Conservation (phyloP, 1,140 invertebrate genomes). For the Drosophila triauraria region DNA sequence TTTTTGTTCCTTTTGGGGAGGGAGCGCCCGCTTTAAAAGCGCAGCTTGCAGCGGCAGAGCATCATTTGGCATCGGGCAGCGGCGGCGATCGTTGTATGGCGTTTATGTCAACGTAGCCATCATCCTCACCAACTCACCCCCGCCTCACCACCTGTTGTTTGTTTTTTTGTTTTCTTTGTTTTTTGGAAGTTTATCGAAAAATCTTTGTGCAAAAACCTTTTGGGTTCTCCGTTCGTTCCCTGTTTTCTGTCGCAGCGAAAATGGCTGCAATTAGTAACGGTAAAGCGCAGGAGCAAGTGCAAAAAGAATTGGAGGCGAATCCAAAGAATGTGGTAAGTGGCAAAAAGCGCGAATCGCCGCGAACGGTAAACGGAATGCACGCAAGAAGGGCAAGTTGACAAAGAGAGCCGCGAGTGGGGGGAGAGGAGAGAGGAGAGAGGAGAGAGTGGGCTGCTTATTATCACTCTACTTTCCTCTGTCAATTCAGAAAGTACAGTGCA, state of each 20-base stretch:
- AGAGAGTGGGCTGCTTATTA: slow-evolving; percentile 23
- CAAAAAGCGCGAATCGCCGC: background rate
- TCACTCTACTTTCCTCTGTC: slow-evolving; percentile 58
- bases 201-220: slow-evolving; percentile 48
- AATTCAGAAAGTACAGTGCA: slow-evolving; percentile 62
- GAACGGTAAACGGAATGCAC: slow-evolving; percentile 17
- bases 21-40: slow-evolving; percentile 51
- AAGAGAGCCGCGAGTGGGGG: background rate
- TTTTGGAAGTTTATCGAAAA: slow-evolving; percentile 36
- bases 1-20: background rate
- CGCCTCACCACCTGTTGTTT: slow-evolving; percentile 29
- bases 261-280: slow-evolving; percentile 31
- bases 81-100: slow-evolving; percentile 42
- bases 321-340: slow-evolving; percentile 31
- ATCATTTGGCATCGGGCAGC: slow-evolving; percentile 53
- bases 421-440: background rate
- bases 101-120: slow-evolving; percentile 48
- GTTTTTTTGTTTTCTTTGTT: slow-evolving; percentile 9
- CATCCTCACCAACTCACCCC: slow-evolving; percentile 3
- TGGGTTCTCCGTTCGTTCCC: slow-evolving; percentile 5
- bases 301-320: slow-evolving; percentile 6
- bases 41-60: slow-evolving; percentile 53
- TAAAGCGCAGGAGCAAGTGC: slow-evolving; percentile 15
- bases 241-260: slow-evolving; percentile 3
- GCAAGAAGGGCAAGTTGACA: background rate